Base-by-base conservation (phyloP, 2,797 vertebrate species). In the Graptemys geographica region DNA sequence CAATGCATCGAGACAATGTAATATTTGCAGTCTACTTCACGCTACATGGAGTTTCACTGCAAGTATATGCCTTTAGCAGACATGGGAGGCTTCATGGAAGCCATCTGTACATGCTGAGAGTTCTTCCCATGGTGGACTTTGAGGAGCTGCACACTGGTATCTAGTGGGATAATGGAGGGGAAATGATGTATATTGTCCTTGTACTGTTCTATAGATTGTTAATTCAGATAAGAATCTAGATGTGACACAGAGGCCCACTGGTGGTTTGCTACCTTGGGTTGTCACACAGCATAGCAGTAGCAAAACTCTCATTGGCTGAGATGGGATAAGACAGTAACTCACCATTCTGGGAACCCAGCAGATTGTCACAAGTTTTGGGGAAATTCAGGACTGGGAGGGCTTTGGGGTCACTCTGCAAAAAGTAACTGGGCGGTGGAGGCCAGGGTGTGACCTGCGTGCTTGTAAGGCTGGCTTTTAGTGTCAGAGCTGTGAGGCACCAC, bases 11-110 rank as follows among this genome's bases (percentile, higher is more conserved):
- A 49, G 69, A 33, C 51, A 44, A 49, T 81, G 28, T 27, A 53
- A 3, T 0, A 1, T 33, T 65, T n/a, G 4, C 12, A 2, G 19
- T n/a, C 57, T 0, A 0, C 3, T 93, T 92, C 53, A 69, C 27
- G 74, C 44, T 84, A 11, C 8, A 13, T 0, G 2, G 15, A 1
- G 0, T 31, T 55, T 27, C 16, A 9, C 37, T 81, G 53, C 1
- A n/a, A 21, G 5, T 0, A 0, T 11, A 31, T 81, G 65, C 47
- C 79, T 33, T 69, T 27, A 28, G 52, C 37, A 11, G 1, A 78
- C 72, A 81, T 16, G 51, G 79, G 88, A 94, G 81, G 25, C 44
- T 47, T 84, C 6, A 28, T 53, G 88, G 37, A 69, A 65, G 51
- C 47, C 79, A 33, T 16, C 49, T 82, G 16, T 62, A 33, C 0